Evolutionary conservation across 2,888 invertebrate species (phyloP).

Genomic region (Protodeltote pygarga): DNA sequence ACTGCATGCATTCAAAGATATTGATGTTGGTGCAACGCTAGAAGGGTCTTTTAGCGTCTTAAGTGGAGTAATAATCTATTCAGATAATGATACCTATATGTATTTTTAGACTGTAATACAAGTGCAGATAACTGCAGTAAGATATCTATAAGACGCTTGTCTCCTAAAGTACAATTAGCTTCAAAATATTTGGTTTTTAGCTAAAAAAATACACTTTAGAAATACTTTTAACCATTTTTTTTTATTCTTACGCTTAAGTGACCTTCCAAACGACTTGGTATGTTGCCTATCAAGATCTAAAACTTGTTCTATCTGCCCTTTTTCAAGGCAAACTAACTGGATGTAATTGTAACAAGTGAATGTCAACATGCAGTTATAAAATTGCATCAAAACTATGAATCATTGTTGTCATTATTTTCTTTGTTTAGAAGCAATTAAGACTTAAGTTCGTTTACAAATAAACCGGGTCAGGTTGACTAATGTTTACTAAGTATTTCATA

Average conservation of each 20-base stretch:
- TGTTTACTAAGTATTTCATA: background rate
- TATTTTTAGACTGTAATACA: conserved; percentile 31
- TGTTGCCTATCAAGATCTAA: background rate
- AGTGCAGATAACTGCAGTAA: conserved; percentile 36
- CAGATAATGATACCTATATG: conserved; percentile 41
- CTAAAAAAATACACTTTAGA: conserved; percentile 2
- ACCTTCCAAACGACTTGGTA: conserved; percentile 13
- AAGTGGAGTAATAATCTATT: conserved; percentile 57
- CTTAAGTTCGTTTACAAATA: background rate
- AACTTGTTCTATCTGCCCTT: conserved; percentile 15
- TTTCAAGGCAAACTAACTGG: background rate
- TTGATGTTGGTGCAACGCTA: no score
- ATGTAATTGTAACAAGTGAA: background rate
- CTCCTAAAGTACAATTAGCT: conserved; percentile 12
- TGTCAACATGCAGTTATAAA: conserved; percentile 4
- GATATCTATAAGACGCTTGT: conserved; percentile 43
- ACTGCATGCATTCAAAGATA: no score
- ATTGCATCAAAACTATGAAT: conserved; percentile 16
- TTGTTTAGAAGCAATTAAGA: conserved; percentile 13
- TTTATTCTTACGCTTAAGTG: background rate
- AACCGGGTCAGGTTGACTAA: conserved; percentile 28
- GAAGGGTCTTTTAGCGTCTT: conserved; percentile 32
- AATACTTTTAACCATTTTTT: background rate
- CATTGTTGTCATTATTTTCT: conserved; percentile 19
- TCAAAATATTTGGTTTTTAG: background rate